These are phyloP conservation scores for Lacerta agilis DNA, from an alignment of 2,797 vertebrate genomes.

Conservation along the genomic window DNA sequence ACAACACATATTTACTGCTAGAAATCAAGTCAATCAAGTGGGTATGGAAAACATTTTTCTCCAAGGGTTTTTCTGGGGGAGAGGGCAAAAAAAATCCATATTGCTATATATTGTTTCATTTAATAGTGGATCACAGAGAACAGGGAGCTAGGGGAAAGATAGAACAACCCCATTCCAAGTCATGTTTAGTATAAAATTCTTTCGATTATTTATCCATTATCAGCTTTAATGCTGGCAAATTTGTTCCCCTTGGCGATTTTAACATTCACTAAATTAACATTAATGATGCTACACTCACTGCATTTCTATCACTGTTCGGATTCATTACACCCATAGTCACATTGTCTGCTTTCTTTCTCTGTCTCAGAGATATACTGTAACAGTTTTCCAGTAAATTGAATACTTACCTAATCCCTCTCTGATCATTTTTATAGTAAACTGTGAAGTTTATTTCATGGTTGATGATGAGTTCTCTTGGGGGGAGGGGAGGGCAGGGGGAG, in stretches of 20 bases:
- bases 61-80: background rate
- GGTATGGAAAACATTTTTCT: background rate
- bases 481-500: background rate
- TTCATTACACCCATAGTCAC: conserved; percentile 54
- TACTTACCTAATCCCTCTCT: conserved; percentile 75
- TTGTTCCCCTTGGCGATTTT: conserved; percentile 68
- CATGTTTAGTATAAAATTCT: conserved; percentile 41
- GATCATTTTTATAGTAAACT: conserved; percentile 72
- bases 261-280: conserved; percentile 68
- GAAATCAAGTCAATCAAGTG: background rate
- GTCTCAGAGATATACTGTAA: conserved; percentile 61
- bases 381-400: conserved; percentile 70
- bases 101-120: background rate
- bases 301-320: conserved; percentile 67
- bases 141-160: background rate
- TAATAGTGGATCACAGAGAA: conserved; percentile 29
- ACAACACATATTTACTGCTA: background rate
- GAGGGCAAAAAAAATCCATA: background rate
- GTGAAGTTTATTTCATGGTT: conserved; percentile 73
- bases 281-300: conserved; percentile 60
- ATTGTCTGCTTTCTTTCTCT: conserved; percentile 58
- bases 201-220: conserved; percentile 61
- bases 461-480: conserved; percentile 53
- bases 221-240: conserved; percentile 59
- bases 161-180: conserved; percentile 7